A percentile compares a stretch with the other conserved stretches of the same genome.
phyloP scores from a whole-genome alignment of 2,113 vertebrate genomes.

The Pongo pygmaeus region DNA sequence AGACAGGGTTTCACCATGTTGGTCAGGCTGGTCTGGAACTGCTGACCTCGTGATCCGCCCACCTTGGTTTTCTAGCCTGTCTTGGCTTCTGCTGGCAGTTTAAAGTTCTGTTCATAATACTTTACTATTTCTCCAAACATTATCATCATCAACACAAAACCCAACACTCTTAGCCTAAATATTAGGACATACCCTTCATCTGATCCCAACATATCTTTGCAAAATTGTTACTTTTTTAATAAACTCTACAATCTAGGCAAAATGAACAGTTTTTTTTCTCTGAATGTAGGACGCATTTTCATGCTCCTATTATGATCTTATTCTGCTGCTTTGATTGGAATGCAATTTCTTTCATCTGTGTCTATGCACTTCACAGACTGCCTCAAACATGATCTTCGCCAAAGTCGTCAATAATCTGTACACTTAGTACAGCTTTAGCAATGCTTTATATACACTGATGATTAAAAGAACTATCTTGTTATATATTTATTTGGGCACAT shows the following conservation, averaged over 20 bases:
- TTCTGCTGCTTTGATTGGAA: neutral
- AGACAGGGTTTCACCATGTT: too few relatives aligned
- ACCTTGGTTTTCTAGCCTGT: neutral
- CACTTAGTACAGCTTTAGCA: neutral
- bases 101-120: neutral
- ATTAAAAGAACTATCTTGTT: neutral
- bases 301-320: neutral
- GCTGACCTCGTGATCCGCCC: too few relatives aligned
- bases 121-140: neutral
- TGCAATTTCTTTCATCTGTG: neutral
- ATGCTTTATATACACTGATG: neutral
- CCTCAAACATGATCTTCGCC: neutral
- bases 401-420: neutral
- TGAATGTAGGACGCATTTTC: neutral
- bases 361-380: neutral
- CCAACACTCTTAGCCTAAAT: neutral
- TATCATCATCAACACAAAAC: neutral
- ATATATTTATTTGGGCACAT: neutral
- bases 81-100: neutral
- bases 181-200: neutral
- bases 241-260: neutral
- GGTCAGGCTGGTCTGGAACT: too few relatives aligned
- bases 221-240: neutral
- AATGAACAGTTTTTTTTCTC: neutral
- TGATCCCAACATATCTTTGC: neutral